A percentile compares a stretch with the other conserved stretches of the same genome.
phyloP scores from a whole-genome alignment of 2,113 vertebrate genomes.

The Boulengeromyrus knoepffleri region DNA sequence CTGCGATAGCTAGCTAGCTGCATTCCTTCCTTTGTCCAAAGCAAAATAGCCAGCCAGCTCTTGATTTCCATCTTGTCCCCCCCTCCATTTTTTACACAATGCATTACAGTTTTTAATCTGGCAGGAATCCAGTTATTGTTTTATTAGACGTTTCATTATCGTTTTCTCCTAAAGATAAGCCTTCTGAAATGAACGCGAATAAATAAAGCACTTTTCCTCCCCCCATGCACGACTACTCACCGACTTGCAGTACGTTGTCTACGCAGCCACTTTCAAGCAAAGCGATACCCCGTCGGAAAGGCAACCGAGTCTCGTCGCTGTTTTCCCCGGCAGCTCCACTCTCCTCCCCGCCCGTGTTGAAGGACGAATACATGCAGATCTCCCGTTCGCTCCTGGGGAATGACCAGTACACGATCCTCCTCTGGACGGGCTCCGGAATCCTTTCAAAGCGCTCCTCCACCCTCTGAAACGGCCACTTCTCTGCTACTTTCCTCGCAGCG shows the following conservation, averaged over 20 bases:
- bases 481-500: constrained; percentile 83
- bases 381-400: constrained; percentile 90
- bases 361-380: constrained; percentile 96
- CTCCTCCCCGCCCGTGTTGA: constrained; percentile 78
- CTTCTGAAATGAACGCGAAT: background rate
- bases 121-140: background rate
- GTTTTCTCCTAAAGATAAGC: background rate
- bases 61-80: constrained; percentile 6
- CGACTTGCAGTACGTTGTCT: constrained; percentile 94
- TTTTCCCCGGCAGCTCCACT: constrained; percentile 61
- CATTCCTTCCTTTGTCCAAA: constrained; percentile 25
- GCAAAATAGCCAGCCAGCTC: constrained; percentile 17
- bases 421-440: constrained; percentile 90
- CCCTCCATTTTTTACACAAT: background rate
- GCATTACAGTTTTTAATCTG: background rate
- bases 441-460: constrained; percentile 92
- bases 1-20: constrained; percentile 8
- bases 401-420: constrained; percentile 94
- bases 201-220: constrained; percentile 10
- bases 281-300: constrained; percentile 84
- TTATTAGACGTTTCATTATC: too few species aligned
- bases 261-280: constrained; percentile 87
- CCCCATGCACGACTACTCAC: constrained; percentile 64
- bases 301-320: constrained; percentile 78
- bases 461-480: constrained; percentile 93